phyloP scores from a whole-genome alignment of 2,113 vertebrate species.

The Phoenicopterus ruber region DNA sequence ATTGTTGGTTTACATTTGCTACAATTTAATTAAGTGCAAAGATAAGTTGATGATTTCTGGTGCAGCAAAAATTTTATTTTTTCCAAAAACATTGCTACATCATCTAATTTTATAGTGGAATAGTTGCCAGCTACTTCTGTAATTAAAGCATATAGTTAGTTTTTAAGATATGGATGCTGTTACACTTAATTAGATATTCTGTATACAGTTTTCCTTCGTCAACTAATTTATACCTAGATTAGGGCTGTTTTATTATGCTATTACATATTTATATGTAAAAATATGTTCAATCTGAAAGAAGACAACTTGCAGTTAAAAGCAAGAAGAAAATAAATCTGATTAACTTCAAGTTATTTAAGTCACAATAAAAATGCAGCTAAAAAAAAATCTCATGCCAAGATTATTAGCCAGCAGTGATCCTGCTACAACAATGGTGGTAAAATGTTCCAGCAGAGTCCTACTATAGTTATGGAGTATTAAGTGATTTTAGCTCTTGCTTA shows the following conservation, averaged over 20 bases:
- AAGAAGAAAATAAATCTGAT: not conserved
- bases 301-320: not conserved
- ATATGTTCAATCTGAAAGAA: not conserved
- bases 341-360: not conserved
- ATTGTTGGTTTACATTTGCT: not conserved
- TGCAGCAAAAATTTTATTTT: not conserved
- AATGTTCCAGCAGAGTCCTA: not conserved
- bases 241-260: not conserved
- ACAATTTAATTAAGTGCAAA: not conserved
- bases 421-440: not conserved
- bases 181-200: not conserved
- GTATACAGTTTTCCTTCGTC: not conserved
- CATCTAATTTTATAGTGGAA: not conserved
- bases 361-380: not conserved
- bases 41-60: not conserved
- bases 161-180: not conserved
- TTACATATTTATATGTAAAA: not conserved
- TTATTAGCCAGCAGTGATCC: not conserved
- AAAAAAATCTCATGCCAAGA: not conserved
- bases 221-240: not conserved
- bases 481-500: not conserved
- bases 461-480: fast-evolving
- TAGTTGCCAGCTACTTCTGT: not conserved
- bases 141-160: not conserved
- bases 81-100: not conserved